Base-by-base conservation (phyloP, 2,113 vertebrate species). In the Balaeniceps rex region DNA sequence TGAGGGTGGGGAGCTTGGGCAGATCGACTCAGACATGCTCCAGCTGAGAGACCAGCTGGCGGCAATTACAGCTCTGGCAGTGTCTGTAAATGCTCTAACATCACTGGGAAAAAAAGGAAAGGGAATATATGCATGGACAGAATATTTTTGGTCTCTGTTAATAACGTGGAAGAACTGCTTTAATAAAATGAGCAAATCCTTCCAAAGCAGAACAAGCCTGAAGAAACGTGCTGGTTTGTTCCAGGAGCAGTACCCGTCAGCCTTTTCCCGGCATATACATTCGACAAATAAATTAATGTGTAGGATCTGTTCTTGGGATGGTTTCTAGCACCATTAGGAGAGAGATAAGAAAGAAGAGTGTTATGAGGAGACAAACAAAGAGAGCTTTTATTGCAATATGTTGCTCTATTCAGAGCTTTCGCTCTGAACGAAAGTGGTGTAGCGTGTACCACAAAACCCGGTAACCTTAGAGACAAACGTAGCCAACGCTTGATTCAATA, bases 1-100 rank as follows among this genome's bases (percentile, higher is more conserved):
- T 49, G 60, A 87, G 51, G n/a, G 42, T 74, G 69, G 55, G 51
- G 29, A 80, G 54, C 63, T 44, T 19, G 38, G 66, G 21, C 80
- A 38, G 44, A 19, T 19, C 3, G 0, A 9, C 23, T 38, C 10
- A 52, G n/a, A 34, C 3, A 0, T 26, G 2, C 52, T 36, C 14
- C 68, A 46, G 36, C 68, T 91, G 80, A 7, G 55, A 63, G 36
- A 63, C 14, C 60, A 75, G 47, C 60, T 82, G 60, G 60, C 69
- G 84, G 69, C 57, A 90, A 47, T 63, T 26, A 29, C 51, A 71
- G 51, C 38, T 70, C 51, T 1, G 2, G 22, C 51, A n/a, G 44
- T 3, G 10, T 4, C 63, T 88, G 16, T 8, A 46, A 38, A 9
- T 47, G 29, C 46, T 65, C 46, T 49, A 49, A n/a, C 10, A 19